phyloP scores from a whole-genome alignment of 2,797 vertebrate genomes.

The Taeniopygia guttata region DNA sequence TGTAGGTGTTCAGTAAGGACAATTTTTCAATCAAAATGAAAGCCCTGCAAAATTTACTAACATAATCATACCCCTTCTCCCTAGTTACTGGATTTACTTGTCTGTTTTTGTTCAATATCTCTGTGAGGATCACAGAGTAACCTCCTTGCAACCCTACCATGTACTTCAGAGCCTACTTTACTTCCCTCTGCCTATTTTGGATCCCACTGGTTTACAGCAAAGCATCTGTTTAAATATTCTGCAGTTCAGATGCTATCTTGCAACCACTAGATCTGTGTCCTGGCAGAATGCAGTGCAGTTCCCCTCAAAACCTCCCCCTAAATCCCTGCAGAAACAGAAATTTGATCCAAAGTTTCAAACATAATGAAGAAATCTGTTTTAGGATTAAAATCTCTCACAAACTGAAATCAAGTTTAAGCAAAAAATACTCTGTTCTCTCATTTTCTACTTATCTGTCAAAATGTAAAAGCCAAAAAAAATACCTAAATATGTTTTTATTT shows the following conservation, averaged over 20 bases:
- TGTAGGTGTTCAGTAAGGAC: neutral
- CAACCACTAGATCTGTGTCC: neutral
- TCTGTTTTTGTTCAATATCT: neutral
- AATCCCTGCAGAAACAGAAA: neutral
- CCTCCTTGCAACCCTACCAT: neutral
- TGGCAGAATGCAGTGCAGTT: neutral
- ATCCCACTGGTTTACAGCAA: neutral
- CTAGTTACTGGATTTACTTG: neutral
- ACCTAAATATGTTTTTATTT: neutral
- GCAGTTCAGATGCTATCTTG: neutral
- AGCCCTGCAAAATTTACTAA: accelerated
- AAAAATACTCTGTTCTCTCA: neutral
- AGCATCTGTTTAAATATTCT: neutral
- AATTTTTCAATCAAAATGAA: neutral
- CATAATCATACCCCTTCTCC: neutral
- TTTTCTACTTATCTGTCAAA: neutral
- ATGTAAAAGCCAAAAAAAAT: neutral
- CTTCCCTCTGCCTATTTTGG: neutral
- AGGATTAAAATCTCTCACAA: neutral
- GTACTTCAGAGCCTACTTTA: neutral
- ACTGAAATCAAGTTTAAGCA: neutral
- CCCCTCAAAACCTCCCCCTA: neutral
- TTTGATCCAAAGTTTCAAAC: neutral
- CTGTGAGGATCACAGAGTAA: neutral
- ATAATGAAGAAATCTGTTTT: neutral